phyloP scores from a whole-genome alignment of 2,113 vertebrate genomes.

The Dipodomys stephensi region DNA sequence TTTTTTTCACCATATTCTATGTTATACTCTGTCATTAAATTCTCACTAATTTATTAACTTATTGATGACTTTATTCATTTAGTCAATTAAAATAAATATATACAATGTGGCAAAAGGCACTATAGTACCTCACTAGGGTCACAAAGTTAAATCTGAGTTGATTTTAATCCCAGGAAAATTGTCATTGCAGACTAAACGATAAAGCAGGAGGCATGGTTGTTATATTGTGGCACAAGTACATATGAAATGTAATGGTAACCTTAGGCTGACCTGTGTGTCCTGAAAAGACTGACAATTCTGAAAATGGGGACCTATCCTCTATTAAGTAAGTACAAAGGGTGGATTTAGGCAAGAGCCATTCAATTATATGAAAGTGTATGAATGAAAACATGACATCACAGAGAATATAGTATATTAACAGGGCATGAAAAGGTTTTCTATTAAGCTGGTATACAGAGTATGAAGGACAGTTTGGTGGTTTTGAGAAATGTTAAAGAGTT shows the following conservation, averaged over 20 bases:
- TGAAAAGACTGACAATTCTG: not conserved
- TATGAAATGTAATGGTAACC: no score
- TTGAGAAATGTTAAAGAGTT: not conserved
- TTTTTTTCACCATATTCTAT: not conserved
- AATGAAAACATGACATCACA: not conserved
- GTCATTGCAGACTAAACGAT: not conserved
- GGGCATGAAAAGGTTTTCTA: not conserved
- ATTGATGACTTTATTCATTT: not conserved
- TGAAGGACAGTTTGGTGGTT: not conserved
- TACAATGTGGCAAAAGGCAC: not conserved
- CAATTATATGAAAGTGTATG: not conserved
- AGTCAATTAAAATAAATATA: not conserved
- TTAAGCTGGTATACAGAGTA: not conserved
- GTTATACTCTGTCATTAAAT: not conserved
- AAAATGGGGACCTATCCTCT: not conserved
- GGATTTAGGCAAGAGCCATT: not conserved
- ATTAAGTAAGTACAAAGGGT: not conserved
- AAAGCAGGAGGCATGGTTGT: not conserved
- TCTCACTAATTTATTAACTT: not conserved
- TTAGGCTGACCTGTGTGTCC: not conserved
- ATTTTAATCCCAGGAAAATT: not conserved
- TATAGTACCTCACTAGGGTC: rapidly evolving
- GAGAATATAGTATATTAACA: not conserved
- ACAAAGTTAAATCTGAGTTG: not conserved
- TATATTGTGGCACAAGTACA: not conserved